Base-by-base conservation (phyloP, 2,797 vertebrate species). In the Poeciliopsis turneri region DNA sequence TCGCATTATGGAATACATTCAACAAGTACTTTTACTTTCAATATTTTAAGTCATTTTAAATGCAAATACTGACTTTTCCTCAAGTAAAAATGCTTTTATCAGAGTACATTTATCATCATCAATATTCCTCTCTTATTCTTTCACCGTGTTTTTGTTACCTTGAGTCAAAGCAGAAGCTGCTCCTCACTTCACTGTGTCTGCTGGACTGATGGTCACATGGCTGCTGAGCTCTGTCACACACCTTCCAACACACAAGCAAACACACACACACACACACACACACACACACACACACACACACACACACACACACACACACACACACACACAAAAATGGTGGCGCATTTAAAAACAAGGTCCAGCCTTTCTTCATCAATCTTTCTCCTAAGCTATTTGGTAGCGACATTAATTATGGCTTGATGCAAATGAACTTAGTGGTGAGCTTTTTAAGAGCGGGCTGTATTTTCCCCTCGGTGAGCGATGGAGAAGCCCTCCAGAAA, bases 121-220 rank as follows among this genome's bases (percentile, higher is more conserved):
- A 9, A 33, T 3, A 8, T 33, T 61, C 13, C 30, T 61, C 23
- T 33, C 16, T 28, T 57, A n/a, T 57, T 57, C 55, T 23, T 28
- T 30, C 13, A 59, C 55, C 5, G 55, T 59, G 59, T 61, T 9
- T 9, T 61, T 33, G 28, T 84, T 96, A 98, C 98, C 97, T 98
- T 89, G 97, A 96, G 91, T 99, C 97, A 91, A 99, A 99, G 94
- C 98, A 99, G 94, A 99, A 99, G 84, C 96, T 96, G 47, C 97
- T 88, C 83, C 97, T 95, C 68, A 94, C 95, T 36, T 97, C 96
- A 25, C 90, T 95, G 84, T 92, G 92, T 77, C 95, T 92, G 39
- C 93, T 89, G 92, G 82, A 90, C 92, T 90, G 94, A 81, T 94
- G 96, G 66, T 96, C 95, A 64, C 96, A 95, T 83, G 94, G 92